phyloP scores from a whole-genome alignment of 2,797 vertebrate species.

The Enteromius unitaeniatus region DNA sequence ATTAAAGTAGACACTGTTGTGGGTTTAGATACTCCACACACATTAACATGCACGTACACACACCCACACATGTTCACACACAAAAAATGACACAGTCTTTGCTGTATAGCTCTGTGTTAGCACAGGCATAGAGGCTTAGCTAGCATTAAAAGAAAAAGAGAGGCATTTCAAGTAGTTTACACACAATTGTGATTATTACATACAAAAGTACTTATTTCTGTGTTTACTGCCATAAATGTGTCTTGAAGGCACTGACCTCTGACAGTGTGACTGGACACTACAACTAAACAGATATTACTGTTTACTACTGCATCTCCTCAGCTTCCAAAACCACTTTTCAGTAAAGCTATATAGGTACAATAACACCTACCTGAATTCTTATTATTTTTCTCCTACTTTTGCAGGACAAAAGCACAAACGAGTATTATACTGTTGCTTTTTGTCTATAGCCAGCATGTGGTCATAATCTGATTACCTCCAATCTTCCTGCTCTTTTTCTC shows the following conservation, averaged over 20 bases:
- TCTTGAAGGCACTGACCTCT: neutral
- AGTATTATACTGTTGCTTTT: constrained; percentile 17
- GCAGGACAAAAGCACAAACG: neutral
- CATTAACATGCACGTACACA: constrained; percentile 6
- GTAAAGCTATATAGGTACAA: neutral
- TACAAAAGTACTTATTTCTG: neutral
- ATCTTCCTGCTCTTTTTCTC: constrained; percentile 21
- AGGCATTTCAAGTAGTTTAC: constrained; percentile 21
- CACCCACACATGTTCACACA: constrained; percentile 41
- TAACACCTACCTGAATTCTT: constrained; percentile 38
- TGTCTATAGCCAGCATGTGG: constrained; percentile 28
- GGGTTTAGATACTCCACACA: constrained; percentile 19
- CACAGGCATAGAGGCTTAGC: constrained; percentile 18
- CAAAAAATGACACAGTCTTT: constrained; percentile 31
- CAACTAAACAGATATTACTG: neutral
- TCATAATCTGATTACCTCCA: constrained; percentile 45
- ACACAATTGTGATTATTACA: neutral
- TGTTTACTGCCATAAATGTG: constrained; percentile 3
- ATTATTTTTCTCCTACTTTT: constrained; percentile 15
- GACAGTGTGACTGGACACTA: neutral
- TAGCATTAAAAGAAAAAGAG: neutral
- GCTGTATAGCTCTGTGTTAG: neutral
- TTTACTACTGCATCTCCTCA: neutral
- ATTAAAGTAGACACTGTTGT: constrained; percentile 59
- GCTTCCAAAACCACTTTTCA: neutral